Conservation (phyloP, 2,113 vertebrate species). For the Delphinus delphis region DNA sequence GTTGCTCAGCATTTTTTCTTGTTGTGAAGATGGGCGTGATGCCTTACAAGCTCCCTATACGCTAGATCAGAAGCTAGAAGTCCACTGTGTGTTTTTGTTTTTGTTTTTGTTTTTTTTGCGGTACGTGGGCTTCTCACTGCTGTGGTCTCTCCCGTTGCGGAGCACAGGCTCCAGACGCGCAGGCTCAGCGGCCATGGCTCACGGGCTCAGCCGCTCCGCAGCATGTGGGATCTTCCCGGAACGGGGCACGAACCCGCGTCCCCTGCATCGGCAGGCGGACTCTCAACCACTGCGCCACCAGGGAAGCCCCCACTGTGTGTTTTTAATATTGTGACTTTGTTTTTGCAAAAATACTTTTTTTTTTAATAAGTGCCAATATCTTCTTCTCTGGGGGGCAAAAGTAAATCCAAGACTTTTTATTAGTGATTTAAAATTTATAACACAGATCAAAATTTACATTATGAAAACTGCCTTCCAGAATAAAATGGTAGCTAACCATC, state of each 20-base stretch:
- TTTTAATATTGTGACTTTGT: not conserved
- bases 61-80: not conserved
- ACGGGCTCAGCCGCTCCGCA: no score
- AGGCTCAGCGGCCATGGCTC: no score
- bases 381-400: not conserved
- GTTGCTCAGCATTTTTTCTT: not conserved
- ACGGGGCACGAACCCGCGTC: no score
- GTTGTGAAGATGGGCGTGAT: not conserved
- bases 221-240: no score
- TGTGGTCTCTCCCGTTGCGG: no score
- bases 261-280: no score
- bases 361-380: not conserved
- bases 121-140: no score
- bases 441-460: not conserved
- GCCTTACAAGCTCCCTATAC: not conserved
- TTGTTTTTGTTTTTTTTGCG: no score
- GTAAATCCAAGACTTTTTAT: not conserved
- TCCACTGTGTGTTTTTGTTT: not conserved
- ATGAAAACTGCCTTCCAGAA: not conserved
- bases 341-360: not conserved
- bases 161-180: no score
- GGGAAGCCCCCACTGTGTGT: not conserved
- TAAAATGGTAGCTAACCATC: not conserved
- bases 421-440: not conserved
- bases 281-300: no score